phyloP scores from a whole-genome alignment of 2,113 vertebrate species.

The Oryctolagus cuniculus region DNA sequence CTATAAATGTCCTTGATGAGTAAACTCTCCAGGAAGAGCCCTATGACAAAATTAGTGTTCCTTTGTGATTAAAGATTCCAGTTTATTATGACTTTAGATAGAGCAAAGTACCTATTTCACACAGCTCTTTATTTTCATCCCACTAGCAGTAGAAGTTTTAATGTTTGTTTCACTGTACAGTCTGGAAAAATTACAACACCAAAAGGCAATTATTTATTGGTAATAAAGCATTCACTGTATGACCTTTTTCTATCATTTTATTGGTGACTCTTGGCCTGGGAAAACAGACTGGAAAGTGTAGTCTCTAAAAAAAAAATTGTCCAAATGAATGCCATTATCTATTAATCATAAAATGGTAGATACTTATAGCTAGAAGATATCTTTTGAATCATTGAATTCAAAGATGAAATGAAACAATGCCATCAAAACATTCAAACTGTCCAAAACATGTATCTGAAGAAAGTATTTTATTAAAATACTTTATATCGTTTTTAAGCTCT shows the following conservation, averaged over 20 bases:
- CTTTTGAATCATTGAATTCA: neutral
- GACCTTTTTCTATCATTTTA: neutral
- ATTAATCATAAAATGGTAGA: neutral
- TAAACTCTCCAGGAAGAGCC: neutral
- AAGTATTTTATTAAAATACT: conserved; percentile 16
- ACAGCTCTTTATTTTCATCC: neutral
- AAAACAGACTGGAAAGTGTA: neutral
- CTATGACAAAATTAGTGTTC: neutral
- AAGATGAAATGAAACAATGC: conserved; percentile 14
- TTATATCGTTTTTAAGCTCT: neutral
- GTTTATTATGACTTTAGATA: neutral
- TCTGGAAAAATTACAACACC: neutral
- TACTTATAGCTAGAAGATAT: neutral
- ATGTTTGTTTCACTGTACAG: too few relatives aligned
- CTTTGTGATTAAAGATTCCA: neutral
- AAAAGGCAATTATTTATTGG: neutral
- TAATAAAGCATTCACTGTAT: neutral
- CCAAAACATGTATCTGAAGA: neutral
- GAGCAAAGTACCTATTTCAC: neutral
- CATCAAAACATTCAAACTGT: neutral
- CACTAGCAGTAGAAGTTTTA: neutral
- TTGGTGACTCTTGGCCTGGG: neutral
- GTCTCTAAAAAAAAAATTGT: neutral
- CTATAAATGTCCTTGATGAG: neutral
- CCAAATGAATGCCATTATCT: neutral